Conservation (phyloP, 2,888 invertebrate species). For the Ochropleura plecta region DNA sequence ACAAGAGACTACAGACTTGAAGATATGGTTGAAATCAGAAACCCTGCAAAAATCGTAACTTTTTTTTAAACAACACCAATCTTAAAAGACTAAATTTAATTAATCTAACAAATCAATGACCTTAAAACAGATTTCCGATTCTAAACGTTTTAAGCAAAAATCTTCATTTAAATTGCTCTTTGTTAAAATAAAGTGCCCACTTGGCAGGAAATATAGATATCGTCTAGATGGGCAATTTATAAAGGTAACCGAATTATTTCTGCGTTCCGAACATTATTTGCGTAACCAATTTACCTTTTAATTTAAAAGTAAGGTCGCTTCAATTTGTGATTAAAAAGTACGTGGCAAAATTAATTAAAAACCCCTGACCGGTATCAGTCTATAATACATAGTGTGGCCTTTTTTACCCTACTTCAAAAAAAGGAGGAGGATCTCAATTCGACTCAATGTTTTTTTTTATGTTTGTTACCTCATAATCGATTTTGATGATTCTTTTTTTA, state of each 20-base stretch:
- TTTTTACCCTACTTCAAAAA: too few relatives aligned
- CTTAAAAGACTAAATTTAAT: background rate
- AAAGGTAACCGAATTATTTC: slow-evolving; percentile 57
- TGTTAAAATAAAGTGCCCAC: slow-evolving; percentile 56
- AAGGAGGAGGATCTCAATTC: too few relatives aligned
- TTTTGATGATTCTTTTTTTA: too few relatives aligned
- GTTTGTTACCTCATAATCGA: too few relatives aligned
- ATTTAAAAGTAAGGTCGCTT: slow-evolving; percentile 28
- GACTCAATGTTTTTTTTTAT: too few relatives aligned
- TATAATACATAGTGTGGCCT: background rate
- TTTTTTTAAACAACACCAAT: background rate
- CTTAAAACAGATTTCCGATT: slow-evolving; percentile 24
- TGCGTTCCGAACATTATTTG: slow-evolving; percentile 41
- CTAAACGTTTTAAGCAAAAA: slow-evolving; percentile 33
- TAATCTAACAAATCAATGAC: background rate
- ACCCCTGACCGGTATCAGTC: background rate
- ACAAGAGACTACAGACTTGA: too few relatives aligned
- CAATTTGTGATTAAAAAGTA: slow-evolving; percentile 4
- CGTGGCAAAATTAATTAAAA: background rate
- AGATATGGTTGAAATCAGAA: too few relatives aligned
- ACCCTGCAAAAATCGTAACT: too few relatives aligned
- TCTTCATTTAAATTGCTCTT: slow-evolving; percentile 39
- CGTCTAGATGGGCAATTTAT: slow-evolving; percentile 52
- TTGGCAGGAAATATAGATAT: slow-evolving; percentile 53
- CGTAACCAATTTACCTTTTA: slow-evolving; percentile 44